These are phyloP conservation scores for Himalopsyche phryganea DNA, from an alignment of 1,140 invertebrate genomes.

Conservation along the genomic window DNA sequence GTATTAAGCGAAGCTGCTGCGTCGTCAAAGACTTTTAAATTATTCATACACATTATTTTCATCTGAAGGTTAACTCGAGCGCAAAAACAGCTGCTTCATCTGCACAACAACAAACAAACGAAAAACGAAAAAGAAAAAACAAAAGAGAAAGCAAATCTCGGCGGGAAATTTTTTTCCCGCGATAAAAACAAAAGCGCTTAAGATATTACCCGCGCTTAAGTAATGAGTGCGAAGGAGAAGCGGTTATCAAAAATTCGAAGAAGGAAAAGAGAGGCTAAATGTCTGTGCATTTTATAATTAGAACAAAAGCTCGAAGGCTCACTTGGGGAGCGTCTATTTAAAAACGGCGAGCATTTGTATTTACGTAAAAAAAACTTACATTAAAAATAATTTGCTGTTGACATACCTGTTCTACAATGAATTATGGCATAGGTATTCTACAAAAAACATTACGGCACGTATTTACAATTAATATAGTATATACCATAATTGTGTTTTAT, in stretches of 20 bases:
- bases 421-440: no score
- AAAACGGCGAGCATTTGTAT: slow-evolving; percentile 20
- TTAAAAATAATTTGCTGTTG: no score
- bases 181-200: slow-evolving; percentile 29
- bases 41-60: slow-evolving; percentile 10
- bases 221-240: slow-evolving; percentile 16
- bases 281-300: slow-evolving; percentile 33
- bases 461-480: no score
- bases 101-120: background rate
- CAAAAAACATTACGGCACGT: no score
- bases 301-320: slow-evolving; percentile 30
- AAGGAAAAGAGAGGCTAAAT: slow-evolving; percentile 12
- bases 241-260: background rate
- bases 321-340: slow-evolving; percentile 28
- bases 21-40: background rate
- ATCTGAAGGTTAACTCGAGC: slow-evolving; percentile 6
- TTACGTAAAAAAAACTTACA: no score
- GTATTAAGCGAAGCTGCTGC: no score
- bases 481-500: no score
- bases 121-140: background rate
- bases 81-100: slow-evolving; percentile 16
- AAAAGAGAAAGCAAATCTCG: slow-evolving; percentile 24
- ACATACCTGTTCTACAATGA: no score
- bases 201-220: slow-evolving; percentile 18
- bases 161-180: slow-evolving; percentile 12